Percentiles rank a stretch among this genome's conserved stretches.
Evolutionary conservation across 2,113 vertebrate genomes (phyloP).

Genomic region (Phalacrocorax pelagicus): DNA sequence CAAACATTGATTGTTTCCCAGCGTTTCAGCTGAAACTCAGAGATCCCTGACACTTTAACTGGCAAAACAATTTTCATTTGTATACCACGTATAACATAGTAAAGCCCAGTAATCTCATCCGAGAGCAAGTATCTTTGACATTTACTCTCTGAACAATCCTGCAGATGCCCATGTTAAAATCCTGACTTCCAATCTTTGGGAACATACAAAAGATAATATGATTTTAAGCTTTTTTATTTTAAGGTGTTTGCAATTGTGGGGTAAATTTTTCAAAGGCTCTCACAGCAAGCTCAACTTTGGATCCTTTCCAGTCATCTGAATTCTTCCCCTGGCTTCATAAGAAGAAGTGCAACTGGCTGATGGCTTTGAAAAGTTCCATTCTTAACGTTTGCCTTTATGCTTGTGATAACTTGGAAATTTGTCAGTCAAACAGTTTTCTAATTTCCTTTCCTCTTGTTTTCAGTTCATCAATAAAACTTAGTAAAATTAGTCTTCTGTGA

Average conservation of each 20-base stretch:
- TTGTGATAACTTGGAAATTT: background rate
- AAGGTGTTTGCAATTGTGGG: background rate
- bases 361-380: background rate
- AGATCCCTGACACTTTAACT: background rate
- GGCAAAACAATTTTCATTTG: background rate
- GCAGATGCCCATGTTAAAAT: background rate
- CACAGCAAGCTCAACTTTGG: background rate
- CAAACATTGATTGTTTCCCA: background rate
- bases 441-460: background rate
- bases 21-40: background rate
- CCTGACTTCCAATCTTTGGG: background rate
- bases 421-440: background rate
- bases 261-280: background rate
- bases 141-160: background rate
- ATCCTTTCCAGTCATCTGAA: background rate
- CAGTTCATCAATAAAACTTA: background rate
- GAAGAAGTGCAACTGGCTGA: background rate
- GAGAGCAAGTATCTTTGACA: background rate
- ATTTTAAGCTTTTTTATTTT: background rate
- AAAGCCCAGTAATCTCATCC: background rate
- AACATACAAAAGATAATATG: background rate
- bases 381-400: background rate
- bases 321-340: background rate
- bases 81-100: background rate
- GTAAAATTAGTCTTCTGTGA: background rate